Conservation (phyloP, 64 coral and sea anemone species). For the Trachythela sp. region DNA sequence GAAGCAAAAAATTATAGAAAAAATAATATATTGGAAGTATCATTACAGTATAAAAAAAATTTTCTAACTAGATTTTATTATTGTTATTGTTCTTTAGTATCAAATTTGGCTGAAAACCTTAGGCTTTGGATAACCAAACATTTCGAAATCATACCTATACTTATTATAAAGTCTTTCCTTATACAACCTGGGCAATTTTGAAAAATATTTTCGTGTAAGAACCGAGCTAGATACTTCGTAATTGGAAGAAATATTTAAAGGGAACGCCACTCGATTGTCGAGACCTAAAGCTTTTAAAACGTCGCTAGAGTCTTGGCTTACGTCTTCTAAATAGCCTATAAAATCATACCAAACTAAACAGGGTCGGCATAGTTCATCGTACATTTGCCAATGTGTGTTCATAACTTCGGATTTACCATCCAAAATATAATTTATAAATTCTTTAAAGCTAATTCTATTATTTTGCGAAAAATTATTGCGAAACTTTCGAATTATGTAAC, state of each 20-base stretch:
- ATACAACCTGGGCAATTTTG: conserved; percentile 40
- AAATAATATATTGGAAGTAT: no score
- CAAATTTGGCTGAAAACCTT: not conserved
- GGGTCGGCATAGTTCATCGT: conserved; percentile 70
- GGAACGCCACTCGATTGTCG: conserved; percentile 58
- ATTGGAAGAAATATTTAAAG: conserved; percentile 65
- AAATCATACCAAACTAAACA: conserved; percentile 93
- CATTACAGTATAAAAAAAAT: no score
- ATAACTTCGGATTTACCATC: conserved; percentile 54
- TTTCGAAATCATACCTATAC: conserved; percentile 83
- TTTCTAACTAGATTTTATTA: no score
- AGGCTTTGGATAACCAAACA: conserved; percentile 79
- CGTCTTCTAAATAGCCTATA: conserved; percentile 84
- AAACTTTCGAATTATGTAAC: conserved; percentile 77
- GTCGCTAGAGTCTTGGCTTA: conserved; percentile 55
- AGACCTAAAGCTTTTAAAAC: conserved; percentile 57
- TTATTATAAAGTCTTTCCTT: conserved; percentile 65
- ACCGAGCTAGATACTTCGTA: conserved; percentile 56
- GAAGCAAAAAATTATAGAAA: no score
- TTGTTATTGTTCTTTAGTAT: no score
- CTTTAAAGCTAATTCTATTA: conserved; percentile 70
- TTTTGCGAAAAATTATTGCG: conserved; percentile 50
- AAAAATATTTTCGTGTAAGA: conserved; percentile 65
- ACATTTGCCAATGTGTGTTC: conserved; percentile 83
- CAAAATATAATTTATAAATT: conserved; percentile 80